Base-by-base conservation (phyloP, 2,888 invertebrate genomes). In the Yponomeuta cagnagella region DNA sequence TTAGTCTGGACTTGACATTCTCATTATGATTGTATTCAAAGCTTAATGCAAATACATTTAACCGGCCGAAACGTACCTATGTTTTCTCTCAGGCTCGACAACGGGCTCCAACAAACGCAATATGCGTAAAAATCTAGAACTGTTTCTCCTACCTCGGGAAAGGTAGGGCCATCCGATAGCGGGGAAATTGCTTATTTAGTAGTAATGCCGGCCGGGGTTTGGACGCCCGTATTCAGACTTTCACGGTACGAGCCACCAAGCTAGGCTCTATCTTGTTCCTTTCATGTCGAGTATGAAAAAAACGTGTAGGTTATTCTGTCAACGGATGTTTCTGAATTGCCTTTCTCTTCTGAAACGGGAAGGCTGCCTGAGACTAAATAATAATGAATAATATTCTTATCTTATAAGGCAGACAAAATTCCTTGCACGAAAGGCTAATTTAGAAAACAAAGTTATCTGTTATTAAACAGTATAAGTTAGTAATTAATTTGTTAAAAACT, bases 131-230 rank as follows among this genome's bases (percentile, higher is more conserved):
- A 58, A 58, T 58, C 15, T 58, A 58, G 52, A 58, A 0, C 52
- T 58, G 15, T 58, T 58, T 15, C 15, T 15, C 15, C 15, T 58
- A 58, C 52, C 52, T 58, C 15, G 52, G 52, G 52, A 58, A 58
- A 58, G 52, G 52, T 58, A 58, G 8, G 52, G 52, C 52, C 15
- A 58, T 58, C 52, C 52, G 15, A 58, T 58, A 15, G 52, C 12
- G 52, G 52, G 15, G 52, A 58, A 58, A 58, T 58, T 58, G 52
- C 52, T 58, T 58, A 58, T 58, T 58, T 58, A 58, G 52, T 58
- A 15, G 52, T 58, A 58, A 15, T 58, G 52, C 15, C 15, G 52
- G 15, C 15, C 52, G 15, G 52, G 15, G 52, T 58, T 15, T 43
- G 9, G 43, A 12, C 15, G 1, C 52, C 3, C 52, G 8, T 58